phyloP scores from a whole-genome alignment of 2,888 invertebrate species.

The Drosophila barbarae region DNA sequence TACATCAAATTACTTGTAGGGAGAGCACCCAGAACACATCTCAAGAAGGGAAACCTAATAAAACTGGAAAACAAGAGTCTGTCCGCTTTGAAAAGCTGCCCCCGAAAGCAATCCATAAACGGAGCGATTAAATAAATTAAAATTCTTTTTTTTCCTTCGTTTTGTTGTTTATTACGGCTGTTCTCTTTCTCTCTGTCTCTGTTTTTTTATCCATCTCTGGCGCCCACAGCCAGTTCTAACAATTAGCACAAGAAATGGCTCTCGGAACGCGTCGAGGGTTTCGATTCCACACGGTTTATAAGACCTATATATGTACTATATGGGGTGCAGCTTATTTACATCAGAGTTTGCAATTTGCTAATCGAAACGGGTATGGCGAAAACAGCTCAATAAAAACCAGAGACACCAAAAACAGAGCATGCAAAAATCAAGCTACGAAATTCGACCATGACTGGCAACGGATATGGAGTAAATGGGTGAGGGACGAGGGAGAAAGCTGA shows the following conservation, averaged over 20 bases:
- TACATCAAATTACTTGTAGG: conserved; percentile 44
- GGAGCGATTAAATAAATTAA: conserved; percentile 64
- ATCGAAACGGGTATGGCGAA: conserved; percentile 39
- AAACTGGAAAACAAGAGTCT: conserved; percentile 14
- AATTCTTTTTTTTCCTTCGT: conserved; percentile 27
- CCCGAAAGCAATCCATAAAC: conserved; percentile 59
- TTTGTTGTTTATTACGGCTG: conserved; percentile 13
- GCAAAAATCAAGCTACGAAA: conserved; percentile 32
- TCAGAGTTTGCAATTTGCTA: conserved; percentile 25
- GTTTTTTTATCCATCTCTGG: conserved; percentile 26
- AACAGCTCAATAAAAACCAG: conserved; percentile 42
- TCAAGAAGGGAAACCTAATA: not conserved
- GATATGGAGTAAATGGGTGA: conserved; percentile 28
- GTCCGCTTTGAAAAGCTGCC: conserved; percentile 31
- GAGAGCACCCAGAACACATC: conserved; percentile 1
- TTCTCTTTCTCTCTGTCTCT: conserved; percentile 17
- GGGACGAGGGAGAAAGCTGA: conserved; percentile 24
- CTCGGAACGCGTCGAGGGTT: conserved; percentile 14
- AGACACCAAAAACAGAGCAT: conserved; percentile 35
- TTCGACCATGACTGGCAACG: conserved; percentile 15
- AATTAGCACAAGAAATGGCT: conserved; percentile 54
- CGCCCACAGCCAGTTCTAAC: conserved; percentile 55
- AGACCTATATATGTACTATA: not conserved
- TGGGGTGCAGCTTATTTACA: conserved; percentile 26
- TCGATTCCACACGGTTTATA: conserved; percentile 6